phyloP scores from a whole-genome alignment of 2,113 vertebrate species.

The Micronisus gabar region DNA sequence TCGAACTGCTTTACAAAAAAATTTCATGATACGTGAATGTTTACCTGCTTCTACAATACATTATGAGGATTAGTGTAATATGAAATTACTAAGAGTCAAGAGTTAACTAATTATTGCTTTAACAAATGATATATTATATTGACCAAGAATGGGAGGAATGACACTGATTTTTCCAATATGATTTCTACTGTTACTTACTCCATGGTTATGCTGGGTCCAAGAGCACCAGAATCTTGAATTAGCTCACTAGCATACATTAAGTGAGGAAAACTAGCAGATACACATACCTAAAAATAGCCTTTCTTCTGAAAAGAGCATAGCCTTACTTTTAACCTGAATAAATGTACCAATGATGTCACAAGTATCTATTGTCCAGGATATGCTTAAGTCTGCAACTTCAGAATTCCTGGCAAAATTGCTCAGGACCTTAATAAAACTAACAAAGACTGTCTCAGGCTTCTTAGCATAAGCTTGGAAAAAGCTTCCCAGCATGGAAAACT shows the following conservation, averaged over 20 bases:
- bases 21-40: not conserved
- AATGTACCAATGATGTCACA: not conserved
- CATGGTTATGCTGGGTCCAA: not conserved
- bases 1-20: not conserved
- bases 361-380: not conserved
- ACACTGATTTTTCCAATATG: not conserved
- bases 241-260: not conserved
- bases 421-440: not conserved
- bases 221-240: not conserved
- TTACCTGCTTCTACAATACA: not conserved
- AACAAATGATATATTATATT: not conserved
- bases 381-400: not conserved
- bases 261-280: not conserved
- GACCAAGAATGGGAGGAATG: not conserved
- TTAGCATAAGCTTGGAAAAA: not conserved
- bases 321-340: not conserved
- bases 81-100: not conserved
- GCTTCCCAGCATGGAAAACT: not conserved
- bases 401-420: not conserved
- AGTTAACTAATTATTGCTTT: not conserved
- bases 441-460: not conserved
- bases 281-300: not conserved
- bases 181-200: not conserved
- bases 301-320: not conserved
- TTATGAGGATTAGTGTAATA: not conserved